Conservation (phyloP, 2,888 invertebrate species). For the Melinaea menophilus region DNA sequence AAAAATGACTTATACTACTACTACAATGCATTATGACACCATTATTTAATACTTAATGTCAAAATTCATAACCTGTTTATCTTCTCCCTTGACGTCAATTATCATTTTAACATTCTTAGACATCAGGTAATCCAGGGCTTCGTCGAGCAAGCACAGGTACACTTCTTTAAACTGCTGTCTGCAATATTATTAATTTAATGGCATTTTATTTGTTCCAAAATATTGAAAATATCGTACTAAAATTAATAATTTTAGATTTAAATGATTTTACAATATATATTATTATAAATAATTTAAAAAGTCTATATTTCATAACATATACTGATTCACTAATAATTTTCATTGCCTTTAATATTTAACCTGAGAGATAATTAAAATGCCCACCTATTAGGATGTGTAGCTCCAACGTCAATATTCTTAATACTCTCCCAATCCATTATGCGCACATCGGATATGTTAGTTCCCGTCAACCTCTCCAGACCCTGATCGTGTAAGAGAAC, state of each 20-base stretch:
- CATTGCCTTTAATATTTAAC: slow-evolving; percentile 1
- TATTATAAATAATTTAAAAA: too few relatives aligned
- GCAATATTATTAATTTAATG: slow-evolving; percentile 29
- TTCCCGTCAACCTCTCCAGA: slow-evolving; percentile 81
- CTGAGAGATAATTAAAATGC: background rate
- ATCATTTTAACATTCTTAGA: slow-evolving; percentile 83
- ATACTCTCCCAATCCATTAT: slow-evolving; percentile 81
- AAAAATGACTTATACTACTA: too few relatives aligned
- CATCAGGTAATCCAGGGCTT: slow-evolving; percentile 82
- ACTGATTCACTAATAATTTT: background rate
- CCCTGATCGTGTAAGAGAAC: slow-evolving; percentile 87
- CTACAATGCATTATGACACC: background rate
- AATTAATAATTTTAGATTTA: too few relatives aligned
- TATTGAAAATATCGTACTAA: too few relatives aligned
- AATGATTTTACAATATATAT: too few relatives aligned
- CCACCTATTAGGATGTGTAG: slow-evolving; percentile 83
- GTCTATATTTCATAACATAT: too few relatives aligned
- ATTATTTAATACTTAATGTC: background rate
- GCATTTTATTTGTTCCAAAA: background rate
- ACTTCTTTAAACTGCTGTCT: slow-evolving; percentile 80
- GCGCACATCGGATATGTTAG: slow-evolving; percentile 71
- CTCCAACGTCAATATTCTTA: slow-evolving; percentile 80
- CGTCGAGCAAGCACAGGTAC: slow-evolving; percentile 83
- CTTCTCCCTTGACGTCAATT: slow-evolving; percentile 87
- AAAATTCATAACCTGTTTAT: slow-evolving; percentile 68